A percentile compares a stretch with the other conserved stretches of the same genome.
phyloP scores from a whole-genome alignment of 2,888 invertebrate species.

The Cosmopolites sordidus region DNA sequence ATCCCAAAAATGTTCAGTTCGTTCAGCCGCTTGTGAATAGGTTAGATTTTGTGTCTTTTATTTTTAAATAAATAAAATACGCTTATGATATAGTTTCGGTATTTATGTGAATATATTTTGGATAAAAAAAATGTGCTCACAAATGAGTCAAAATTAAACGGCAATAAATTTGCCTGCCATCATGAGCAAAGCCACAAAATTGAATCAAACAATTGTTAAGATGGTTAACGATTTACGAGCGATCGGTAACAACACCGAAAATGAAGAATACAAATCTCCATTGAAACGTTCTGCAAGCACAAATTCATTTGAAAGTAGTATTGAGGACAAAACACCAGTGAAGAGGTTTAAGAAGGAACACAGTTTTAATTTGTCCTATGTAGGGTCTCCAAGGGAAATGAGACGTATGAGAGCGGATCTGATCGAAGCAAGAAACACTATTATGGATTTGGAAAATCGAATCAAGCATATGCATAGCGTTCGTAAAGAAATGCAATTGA shows the following conservation, averaged over 20 bases:
- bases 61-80: too few relatives aligned
- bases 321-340: conserved; percentile 35
- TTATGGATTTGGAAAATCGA: conserved; percentile 57
- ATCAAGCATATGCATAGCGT: conserved; percentile 66
- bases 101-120: too few relatives aligned
- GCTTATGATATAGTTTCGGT: too few relatives aligned
- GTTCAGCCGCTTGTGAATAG: too few relatives aligned
- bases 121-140: too few relatives aligned
- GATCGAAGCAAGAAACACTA: conserved; percentile 56
- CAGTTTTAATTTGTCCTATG: conserved; percentile 39
- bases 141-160: neutral
- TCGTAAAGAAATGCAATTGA: conserved; percentile 65
- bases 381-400: conserved; percentile 63
- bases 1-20: conserved; percentile 8
- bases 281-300: conserved; percentile 34
- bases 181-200: conserved; percentile 30
- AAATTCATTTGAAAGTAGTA: conserved; percentile 25
- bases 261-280: conserved; percentile 23
- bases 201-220: conserved; percentile 41
- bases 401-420: conserved; percentile 62
- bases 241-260: conserved; percentile 24
- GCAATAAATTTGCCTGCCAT: neutral
- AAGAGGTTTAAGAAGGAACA: conserved; percentile 36
- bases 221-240: conserved; percentile 42
- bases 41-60: too few relatives aligned